phyloP scores from a whole-genome alignment of 2,113 vertebrate genomes.

The Scytalopus superciliaris region DNA sequence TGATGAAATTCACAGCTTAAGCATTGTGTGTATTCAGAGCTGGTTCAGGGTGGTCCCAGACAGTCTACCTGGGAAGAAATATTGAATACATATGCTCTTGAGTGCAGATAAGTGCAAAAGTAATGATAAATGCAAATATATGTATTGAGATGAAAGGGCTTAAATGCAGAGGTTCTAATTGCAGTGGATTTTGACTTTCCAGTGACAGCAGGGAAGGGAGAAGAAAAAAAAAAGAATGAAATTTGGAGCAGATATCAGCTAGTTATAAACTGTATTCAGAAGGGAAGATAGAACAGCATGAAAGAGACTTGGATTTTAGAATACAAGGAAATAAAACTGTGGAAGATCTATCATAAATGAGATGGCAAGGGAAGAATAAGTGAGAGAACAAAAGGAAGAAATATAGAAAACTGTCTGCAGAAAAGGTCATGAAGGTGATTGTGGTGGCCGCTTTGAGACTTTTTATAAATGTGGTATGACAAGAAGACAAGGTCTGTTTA shows the following conservation, averaged over 20 bases:
- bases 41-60: background rate
- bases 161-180: background rate
- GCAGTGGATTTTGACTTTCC: background rate
- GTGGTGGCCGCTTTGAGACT: background rate
- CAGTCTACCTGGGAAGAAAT: background rate
- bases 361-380: background rate
- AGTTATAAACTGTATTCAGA: background rate
- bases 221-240: background rate
- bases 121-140: background rate
- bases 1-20: background rate
- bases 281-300: background rate
- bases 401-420: background rate
- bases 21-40: background rate
- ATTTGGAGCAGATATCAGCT: background rate
- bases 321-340: background rate
- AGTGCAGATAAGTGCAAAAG: background rate
- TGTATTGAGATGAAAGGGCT: background rate
- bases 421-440: background rate
- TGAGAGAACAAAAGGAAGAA: background rate
- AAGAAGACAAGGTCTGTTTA: background rate
- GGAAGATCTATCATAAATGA: background rate
- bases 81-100: background rate
- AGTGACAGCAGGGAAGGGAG: background rate
- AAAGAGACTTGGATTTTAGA: background rate
- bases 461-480: background rate